A percentile compares a stretch with the other conserved stretches of the same genome.
phyloP scores from a whole-genome alignment of 2,113 vertebrate species.

The Tringa solitaria region DNA sequence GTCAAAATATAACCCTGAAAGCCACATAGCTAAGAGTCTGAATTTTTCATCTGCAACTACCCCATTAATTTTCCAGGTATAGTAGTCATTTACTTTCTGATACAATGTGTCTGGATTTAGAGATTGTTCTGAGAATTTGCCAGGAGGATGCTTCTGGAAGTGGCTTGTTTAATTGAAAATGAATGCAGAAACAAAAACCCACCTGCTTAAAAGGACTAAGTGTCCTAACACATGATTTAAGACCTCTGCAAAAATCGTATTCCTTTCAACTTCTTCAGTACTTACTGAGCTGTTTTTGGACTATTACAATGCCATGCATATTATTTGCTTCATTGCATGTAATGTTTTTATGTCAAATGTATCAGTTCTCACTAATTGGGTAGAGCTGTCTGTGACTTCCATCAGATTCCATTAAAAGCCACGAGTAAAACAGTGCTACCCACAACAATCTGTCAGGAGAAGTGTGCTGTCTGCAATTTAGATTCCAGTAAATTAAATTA shows the following conservation, averaged over 20 bases:
- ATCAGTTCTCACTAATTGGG: neutral
- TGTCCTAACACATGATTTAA: neutral
- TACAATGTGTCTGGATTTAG: neutral
- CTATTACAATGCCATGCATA: neutral
- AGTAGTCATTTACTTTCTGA: neutral
- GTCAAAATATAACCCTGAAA: conserved; percentile 90
- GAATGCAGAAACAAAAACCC: neutral
- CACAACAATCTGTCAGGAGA: conserved; percentile 16
- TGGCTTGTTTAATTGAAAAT: neutral
- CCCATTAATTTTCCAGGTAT: conserved; percentile 95
- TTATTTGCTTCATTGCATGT: neutral
- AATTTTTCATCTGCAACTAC: conserved; percentile 97
- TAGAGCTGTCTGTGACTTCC: neutral
- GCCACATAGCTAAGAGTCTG: conserved; percentile 83
- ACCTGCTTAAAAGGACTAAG: neutral
- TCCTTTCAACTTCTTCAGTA: neutral
- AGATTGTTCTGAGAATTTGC: neutral
- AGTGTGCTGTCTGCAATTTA: neutral
- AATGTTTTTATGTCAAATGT: neutral
- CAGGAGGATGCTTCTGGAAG: neutral
- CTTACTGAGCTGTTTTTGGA: neutral
- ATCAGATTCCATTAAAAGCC: neutral
- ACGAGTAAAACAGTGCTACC: neutral
- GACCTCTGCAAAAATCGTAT: neutral
- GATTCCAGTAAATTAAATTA: neutral